Percentiles rank a stretch among this genome's conserved stretches.
Evolutionary conservation across 2,113 vertebrate species (phyloP).

Genomic region (Actenoides hombroni): DNA sequence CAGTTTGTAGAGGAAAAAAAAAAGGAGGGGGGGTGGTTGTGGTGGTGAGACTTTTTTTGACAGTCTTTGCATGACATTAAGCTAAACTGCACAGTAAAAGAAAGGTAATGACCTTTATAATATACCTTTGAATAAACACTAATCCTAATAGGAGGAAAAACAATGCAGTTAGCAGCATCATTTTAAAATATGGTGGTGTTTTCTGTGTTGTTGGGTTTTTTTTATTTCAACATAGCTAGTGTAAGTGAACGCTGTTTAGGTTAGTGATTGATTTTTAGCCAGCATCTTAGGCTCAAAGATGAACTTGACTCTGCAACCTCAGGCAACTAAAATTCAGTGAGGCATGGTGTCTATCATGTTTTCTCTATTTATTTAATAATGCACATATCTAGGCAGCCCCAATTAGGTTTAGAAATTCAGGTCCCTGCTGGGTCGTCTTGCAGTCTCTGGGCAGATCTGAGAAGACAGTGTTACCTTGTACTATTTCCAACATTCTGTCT

Average conservation of each 20-base stretch:
- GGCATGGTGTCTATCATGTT: not conserved
- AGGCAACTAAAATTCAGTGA: not conserved
- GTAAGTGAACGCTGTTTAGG: not conserved
- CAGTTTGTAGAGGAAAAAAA: not conserved
- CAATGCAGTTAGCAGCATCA: not conserved
- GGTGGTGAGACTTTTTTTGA: not conserved
- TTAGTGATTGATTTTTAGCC: not conserved
- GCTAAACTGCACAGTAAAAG: not conserved
- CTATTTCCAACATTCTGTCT: not conserved
- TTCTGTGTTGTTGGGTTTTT: not conserved
- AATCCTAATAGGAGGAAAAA: not conserved
- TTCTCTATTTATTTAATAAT: conserved; percentile 25
- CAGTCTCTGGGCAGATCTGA: not conserved
- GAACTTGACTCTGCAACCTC: not conserved
- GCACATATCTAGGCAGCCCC: not conserved
- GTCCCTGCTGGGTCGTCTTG: not conserved
- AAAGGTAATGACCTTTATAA: not conserved
- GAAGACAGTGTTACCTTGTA: not conserved
- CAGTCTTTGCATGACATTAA: not conserved
- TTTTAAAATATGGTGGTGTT: not conserved
- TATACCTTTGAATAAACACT: not conserved
- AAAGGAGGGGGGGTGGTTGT: too few relatives aligned
- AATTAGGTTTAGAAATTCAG: not conserved
- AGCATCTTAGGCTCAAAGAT: not conserved
- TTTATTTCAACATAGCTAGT: not conserved